These are phyloP conservation scores for Aspiorhynchus laticeps DNA, from an alignment of 2,113 vertebrate species.

Conservation along the genomic window DNA sequence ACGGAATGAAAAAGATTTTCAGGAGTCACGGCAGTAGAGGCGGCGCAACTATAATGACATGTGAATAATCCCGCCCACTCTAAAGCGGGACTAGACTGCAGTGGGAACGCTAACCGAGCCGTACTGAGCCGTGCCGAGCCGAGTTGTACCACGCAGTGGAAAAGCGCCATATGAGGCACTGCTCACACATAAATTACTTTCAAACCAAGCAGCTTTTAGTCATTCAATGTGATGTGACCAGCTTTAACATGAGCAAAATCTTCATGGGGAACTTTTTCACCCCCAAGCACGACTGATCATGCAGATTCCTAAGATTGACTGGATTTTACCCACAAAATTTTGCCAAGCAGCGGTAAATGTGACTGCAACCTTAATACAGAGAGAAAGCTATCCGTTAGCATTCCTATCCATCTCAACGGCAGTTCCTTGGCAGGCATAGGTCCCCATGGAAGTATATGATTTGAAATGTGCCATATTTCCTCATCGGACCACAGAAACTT, in stretches of 20 bases:
- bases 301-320: neutral
- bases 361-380: neutral
- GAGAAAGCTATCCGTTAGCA: neutral
- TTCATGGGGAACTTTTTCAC: neutral
- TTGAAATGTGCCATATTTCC: neutral
- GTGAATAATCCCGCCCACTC: too few relatives aligned
- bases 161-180: neutral
- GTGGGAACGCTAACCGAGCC: too few relatives aligned
- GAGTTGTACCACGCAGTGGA: too few relatives aligned
- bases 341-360: neutral
- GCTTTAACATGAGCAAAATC: neutral
- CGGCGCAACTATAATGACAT: too few relatives aligned
- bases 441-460: neutral
- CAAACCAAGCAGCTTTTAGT: neutral
- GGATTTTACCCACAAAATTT: neutral
- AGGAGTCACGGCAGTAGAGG: too few relatives aligned
- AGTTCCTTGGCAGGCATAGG: neutral
- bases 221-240: neutral
- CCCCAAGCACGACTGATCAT: neutral
- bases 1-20: too few relatives aligned
- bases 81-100: too few relatives aligned
- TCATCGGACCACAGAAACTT: neutral
- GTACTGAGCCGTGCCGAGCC: too few relatives aligned
- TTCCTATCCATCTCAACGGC: neutral
- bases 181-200: neutral